phyloP scores from a whole-genome alignment of 2,797 vertebrate species.

The Sparidentex hasta region DNA sequence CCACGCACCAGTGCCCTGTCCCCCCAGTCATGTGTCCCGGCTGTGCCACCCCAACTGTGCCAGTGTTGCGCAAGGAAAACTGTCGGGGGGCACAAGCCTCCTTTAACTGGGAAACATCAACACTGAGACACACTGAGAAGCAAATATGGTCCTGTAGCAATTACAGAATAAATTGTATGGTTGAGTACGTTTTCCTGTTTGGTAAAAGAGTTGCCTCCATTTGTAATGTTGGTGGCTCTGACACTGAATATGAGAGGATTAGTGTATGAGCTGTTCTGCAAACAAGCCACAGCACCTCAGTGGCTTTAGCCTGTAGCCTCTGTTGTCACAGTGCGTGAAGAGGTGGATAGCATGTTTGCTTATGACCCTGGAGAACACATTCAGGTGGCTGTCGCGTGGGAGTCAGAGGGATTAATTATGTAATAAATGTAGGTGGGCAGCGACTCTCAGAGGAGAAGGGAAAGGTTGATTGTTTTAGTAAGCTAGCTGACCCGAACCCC shows the following conservation, averaged over 20 bases:
- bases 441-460: slow-evolving; percentile 29
- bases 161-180: background rate
- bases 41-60: slow-evolving; percentile 52
- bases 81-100: background rate
- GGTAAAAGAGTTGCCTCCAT: background rate
- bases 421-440: slow-evolving; percentile 64
- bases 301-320: slow-evolving; percentile 44
- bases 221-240: slow-evolving; percentile 5
- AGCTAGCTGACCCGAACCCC: slow-evolving; percentile 33
- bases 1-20: slow-evolving; percentile 72
- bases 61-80: slow-evolving; percentile 66
- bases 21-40: slow-evolving; percentile 70
- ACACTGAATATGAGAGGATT: slow-evolving; percentile 29
- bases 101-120: slow-evolving; percentile 17
- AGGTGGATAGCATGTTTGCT: slow-evolving; percentile 54
- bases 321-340: slow-evolving; percentile 61
- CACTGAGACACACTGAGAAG: slow-evolving; percentile 5
- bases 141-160: background rate
- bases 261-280: slow-evolving; percentile 29
- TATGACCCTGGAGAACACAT: slow-evolving; percentile 50
- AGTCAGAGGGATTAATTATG: slow-evolving; percentile 69
- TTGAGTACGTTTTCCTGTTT: slow-evolving; percentile 2
- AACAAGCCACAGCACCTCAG: slow-evolving; percentile 25
- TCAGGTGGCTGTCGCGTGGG: slow-evolving; percentile 54
- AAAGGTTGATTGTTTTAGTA: slow-evolving; percentile 62